Conservation (phyloP, 2,888 invertebrate genomes). For the Leptinotarsa peninsularis region DNA sequence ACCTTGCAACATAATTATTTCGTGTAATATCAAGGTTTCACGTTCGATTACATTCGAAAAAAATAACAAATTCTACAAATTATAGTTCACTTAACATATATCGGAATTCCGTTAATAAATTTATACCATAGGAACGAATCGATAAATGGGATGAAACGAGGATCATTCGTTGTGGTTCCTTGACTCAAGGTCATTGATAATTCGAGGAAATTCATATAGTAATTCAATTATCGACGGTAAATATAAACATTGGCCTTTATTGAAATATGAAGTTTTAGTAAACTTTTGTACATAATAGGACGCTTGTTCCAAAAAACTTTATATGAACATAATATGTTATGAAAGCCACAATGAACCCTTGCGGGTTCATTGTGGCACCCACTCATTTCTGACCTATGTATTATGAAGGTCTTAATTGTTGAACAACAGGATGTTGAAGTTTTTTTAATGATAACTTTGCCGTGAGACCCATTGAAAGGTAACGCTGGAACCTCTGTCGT, state of each 20-base stretch:
- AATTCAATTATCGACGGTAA: neutral
- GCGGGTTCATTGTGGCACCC: too few species aligned
- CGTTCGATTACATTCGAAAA: conserved; percentile 9
- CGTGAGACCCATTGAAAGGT: too few species aligned
- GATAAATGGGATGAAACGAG: conserved; percentile 2
- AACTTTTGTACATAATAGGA: too few species aligned
- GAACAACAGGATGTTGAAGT: too few species aligned
- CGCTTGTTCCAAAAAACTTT: too few species aligned
- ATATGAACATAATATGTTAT: too few species aligned
- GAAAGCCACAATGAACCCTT: too few species aligned
- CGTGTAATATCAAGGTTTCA: conserved; percentile 28
- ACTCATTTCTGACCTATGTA: too few species aligned
- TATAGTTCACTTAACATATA: neutral
- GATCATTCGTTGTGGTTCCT: neutral
- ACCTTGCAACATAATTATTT: conserved; percentile 31
- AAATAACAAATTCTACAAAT: neutral
- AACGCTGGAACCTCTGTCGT: too few species aligned
- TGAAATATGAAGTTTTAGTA: too few species aligned
- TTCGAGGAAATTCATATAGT: neutral
- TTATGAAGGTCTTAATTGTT: too few species aligned
- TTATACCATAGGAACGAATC: conserved; percentile 1
- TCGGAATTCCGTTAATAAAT: conserved; percentile 7
- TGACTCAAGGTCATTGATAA: neutral
- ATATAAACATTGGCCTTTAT: neutral
- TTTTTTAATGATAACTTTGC: too few species aligned